These are phyloP conservation scores for Brachycybe producta DNA, from an alignment of 2,888 invertebrate species.

Conservation along the genomic window DNA sequence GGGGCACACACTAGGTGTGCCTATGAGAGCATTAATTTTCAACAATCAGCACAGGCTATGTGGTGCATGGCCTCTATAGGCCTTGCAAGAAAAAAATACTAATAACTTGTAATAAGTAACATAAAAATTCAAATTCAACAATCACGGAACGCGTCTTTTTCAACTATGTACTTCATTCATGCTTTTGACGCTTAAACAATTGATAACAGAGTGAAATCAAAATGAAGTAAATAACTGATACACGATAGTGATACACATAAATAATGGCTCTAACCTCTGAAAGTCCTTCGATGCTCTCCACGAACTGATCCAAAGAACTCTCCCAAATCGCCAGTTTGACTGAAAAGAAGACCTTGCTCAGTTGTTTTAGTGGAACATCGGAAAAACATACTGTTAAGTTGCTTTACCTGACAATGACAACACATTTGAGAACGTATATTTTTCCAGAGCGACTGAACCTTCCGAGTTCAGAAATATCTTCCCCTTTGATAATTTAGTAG, in stretches of 20 bases:
- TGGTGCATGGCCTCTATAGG: too few relatives aligned
- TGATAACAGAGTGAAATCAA: slow-evolving; percentile 6
- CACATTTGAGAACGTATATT: slow-evolving; percentile 89
- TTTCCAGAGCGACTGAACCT: slow-evolving; percentile 51
- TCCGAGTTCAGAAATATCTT: slow-evolving; percentile 42
- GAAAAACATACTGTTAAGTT: neutral
- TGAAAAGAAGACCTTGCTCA: slow-evolving; percentile 23
- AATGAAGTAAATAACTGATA: slow-evolving; percentile 9
- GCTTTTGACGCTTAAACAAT: too few relatives aligned
- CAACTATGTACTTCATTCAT: too few relatives aligned
- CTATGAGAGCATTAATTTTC: too few relatives aligned
- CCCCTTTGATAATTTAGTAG: slow-evolving; percentile 38
- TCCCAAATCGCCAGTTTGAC: slow-evolving; percentile 94
- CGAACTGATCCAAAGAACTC: slow-evolving; percentile 64
- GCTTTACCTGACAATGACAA: slow-evolving; percentile 62
- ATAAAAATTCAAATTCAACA: too few relatives aligned
- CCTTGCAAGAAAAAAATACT: too few relatives aligned
- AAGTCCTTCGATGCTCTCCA: slow-evolving; percentile 67
- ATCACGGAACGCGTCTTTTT: too few relatives aligned
- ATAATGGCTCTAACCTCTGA: slow-evolving; percentile 41
- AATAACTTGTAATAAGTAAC: too few relatives aligned
- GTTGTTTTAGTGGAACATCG: neutral
- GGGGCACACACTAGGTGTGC: too few relatives aligned
- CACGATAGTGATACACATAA: neutral
- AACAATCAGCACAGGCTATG: too few relatives aligned